Conservation (phyloP, 2,113 vertebrate genomes). For the Craseonycteris thonglongyai region DNA sequence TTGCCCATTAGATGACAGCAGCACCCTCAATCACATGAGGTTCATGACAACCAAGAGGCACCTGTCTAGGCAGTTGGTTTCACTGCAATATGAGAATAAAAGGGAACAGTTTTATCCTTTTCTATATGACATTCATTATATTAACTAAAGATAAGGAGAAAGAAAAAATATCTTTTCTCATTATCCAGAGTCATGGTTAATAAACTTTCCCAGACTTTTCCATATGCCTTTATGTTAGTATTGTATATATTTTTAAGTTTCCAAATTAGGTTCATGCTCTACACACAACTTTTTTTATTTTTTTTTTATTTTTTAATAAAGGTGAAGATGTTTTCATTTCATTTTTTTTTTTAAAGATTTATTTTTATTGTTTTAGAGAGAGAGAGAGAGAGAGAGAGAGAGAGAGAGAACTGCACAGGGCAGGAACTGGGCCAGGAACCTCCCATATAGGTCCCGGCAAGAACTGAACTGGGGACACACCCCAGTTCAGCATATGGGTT, state of each 20-base stretch:
- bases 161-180: neutral
- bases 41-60: neutral
- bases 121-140: neutral
- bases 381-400: too few relatives aligned
- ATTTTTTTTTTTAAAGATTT: too few relatives aligned
- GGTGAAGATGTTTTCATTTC: too few relatives aligned
- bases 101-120: neutral
- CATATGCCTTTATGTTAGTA: neutral
- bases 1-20: neutral
- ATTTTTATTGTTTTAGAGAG: too few relatives aligned
- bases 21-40: neutral
- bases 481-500: too few relatives aligned
- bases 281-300: neutral
- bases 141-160: neutral
- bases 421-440: too few relatives aligned
- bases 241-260: neutral
- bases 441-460: too few relatives aligned
- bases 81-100: neutral
- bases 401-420: too few relatives aligned
- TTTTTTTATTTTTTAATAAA: too few relatives aligned
- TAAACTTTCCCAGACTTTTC: neutral
- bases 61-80: neutral
- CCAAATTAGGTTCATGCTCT: neutral
- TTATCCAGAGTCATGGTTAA: neutral
- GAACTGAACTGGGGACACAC: too few relatives aligned